Base-by-base conservation (phyloP, 2,113 vertebrate genomes). In the Uria lomvia region DNA sequence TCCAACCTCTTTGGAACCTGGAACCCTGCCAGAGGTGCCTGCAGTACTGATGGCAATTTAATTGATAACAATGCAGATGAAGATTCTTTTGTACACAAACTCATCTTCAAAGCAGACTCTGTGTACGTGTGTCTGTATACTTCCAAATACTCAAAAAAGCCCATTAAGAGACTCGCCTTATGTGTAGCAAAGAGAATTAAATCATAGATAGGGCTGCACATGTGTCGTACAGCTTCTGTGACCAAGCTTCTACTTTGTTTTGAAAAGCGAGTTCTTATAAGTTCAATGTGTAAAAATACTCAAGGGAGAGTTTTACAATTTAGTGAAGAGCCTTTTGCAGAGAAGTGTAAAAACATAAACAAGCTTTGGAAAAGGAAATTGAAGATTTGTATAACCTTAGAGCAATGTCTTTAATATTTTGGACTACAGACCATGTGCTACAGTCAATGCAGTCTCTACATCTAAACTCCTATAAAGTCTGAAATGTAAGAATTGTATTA, bases 11-110 rank as follows among this genome's bases (percentile, higher is more conserved):
- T 43, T 73, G 55, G 65, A 88, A 42, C 58, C 47, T 95, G 95
- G 88, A 96, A 95, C 47, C 10, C 60, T 86, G 90, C 89, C 88
- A 92, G 84, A 68, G 80, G 36, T 80, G 71, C 49, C 55, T 91
- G 72, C 60, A 77, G 79, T 62, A 75, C 84, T 91, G 55, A 75
- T 43, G 60, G 84, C 56, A 94, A 70, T 89, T 86, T 96, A 91
- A 71, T 74, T 95, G 68, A 88, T 90, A 94, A 86, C 81, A 95
- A 32, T 84, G 77, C 42, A 96, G 87, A 87, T 95, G 56, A 96
- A 91, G 50, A 94, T 88, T 76, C 63, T 56, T 90, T 53, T 9
- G 4, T 67, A 20, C 62, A 68, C 36, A 49, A 89, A 75, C 52
- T 92, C 91, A 82, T 90, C 62, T 93, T 62, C 66, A 86, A 72